phyloP scores from a whole-genome alignment of 2,888 invertebrate genomes.

The Julus scanicus region DNA sequence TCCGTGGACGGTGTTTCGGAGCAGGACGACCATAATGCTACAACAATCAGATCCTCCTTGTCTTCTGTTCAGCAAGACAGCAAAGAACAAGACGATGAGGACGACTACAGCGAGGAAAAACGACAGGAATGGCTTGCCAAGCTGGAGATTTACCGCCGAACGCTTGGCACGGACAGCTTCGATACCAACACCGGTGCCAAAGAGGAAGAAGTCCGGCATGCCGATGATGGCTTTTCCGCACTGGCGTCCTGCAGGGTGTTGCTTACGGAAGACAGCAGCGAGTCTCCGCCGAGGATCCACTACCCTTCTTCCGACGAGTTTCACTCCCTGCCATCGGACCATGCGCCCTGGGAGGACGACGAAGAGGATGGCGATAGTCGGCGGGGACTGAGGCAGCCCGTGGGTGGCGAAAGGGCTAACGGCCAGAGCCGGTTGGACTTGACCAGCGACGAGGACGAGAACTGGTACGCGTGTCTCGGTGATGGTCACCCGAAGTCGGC shows the following conservation, averaged over 20 bases:
- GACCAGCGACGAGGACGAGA: conserved; percentile 35
- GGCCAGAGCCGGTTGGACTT: neutral
- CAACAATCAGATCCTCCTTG: neutral
- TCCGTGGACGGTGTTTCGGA: neutral
- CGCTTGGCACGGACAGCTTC: conserved; percentile 52
- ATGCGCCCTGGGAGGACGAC: conserved; percentile 48
- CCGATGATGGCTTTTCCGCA: neutral
- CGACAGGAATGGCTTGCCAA: conserved; percentile 54
- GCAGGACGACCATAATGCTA: too few relatives aligned
- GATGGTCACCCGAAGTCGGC: neutral
- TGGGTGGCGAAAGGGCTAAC: neutral
- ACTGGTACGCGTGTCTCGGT: neutral
- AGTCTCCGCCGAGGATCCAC: neutral
- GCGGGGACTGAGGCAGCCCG: neutral
- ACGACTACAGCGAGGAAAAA: conserved; percentile 46
- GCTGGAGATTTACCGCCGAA: conserved; percentile 55
- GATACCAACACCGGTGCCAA: neutral
- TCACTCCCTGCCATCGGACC: conserved; percentile 50
- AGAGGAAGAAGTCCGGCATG: neutral
- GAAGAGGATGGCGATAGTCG: conserved; percentile 17
- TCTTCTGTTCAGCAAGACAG: neutral
- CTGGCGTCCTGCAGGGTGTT: neutral
- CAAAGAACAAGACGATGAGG: conserved; percentile 38
- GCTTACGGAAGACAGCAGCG: neutral
- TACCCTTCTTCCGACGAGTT: conserved; percentile 51